phyloP scores from a whole-genome alignment of 2,888 invertebrate species.

The Bombylius major region DNA sequence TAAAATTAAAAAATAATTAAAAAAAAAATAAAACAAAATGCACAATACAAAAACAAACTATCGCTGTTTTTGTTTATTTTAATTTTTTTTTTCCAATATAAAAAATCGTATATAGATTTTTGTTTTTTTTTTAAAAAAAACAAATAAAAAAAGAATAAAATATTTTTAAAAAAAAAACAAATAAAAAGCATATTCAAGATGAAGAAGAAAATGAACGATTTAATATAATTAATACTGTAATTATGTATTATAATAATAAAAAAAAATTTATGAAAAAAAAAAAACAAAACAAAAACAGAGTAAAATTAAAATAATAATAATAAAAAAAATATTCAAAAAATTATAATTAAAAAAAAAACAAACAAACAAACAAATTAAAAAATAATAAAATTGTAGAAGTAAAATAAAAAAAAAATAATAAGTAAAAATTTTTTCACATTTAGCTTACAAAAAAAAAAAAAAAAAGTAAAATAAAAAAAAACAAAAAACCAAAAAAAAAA shows the following conservation, averaged over 20 bases:
- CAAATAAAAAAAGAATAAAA: too few species aligned
- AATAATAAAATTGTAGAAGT: neutral
- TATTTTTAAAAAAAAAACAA: too few species aligned
- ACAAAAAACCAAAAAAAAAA: neutral
- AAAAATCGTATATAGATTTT: too few species aligned
- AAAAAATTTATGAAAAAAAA: neutral
- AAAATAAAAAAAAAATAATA: conserved; percentile 1
- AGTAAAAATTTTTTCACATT: conserved; percentile 7
- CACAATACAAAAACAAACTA: too few species aligned
- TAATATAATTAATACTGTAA: too few species aligned
- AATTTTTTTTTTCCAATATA: too few species aligned
- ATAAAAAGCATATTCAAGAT: too few species aligned
- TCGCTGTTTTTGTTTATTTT: too few species aligned
- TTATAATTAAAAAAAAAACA: conserved; percentile 3
- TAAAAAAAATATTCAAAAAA: neutral
- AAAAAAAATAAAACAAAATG: too few species aligned
- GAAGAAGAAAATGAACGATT: too few species aligned
- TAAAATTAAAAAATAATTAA: too few species aligned
- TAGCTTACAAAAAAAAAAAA: conserved; percentile 3
- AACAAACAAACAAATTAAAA: neutral
- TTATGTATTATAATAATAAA: conserved; percentile 3
- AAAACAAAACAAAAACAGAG: neutral
- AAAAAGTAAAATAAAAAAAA: neutral
- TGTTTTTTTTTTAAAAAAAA: too few species aligned
- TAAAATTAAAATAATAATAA: neutral